Evolutionary conservation across 35 echinoderm and acorn worm genomes (phyloP).

Genomic region (Anneissia japonica): DNA sequence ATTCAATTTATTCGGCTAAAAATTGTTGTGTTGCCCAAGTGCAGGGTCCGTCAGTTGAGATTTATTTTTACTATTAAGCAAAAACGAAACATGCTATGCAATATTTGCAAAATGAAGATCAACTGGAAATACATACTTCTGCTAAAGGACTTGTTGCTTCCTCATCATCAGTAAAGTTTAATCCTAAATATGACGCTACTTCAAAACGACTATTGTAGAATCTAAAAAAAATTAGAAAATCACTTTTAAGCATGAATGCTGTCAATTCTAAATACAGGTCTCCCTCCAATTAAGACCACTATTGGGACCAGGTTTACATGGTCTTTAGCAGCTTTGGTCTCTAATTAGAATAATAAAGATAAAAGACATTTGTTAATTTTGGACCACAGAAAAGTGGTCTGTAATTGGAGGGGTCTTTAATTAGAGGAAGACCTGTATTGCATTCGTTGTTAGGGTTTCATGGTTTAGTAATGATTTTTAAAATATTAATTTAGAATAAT

Average conservation of each 20-base stretch:
- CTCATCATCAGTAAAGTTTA: conserved; percentile 39
- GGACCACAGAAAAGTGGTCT: background rate
- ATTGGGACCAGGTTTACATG: background rate
- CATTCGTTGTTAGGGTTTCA: too few relatives aligned
- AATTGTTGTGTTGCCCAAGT: too few relatives aligned
- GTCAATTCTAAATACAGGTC: background rate
- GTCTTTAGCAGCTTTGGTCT: background rate
- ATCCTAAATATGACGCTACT: conserved; percentile 21
- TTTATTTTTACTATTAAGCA: too few relatives aligned
- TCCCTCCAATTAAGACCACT: background rate
- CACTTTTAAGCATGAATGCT: background rate
- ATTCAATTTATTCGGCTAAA: too few relatives aligned
- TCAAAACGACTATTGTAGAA: conserved; percentile 90
- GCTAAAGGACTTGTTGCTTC: conserved; percentile 17
- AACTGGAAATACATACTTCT: conserved; percentile 1
- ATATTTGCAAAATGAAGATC: too few relatives aligned
- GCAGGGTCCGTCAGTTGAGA: too few relatives aligned
- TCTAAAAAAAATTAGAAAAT: conserved; percentile 19
- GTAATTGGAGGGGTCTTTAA: background rate
- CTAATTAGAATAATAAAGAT: background rate
- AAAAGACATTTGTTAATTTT: background rate
- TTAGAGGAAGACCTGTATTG: too few relatives aligned
- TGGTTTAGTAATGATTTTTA: too few relatives aligned
- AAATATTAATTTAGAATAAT: too few relatives aligned
- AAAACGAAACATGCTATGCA: too few relatives aligned